Percentiles rank a stretch among this genome's conserved stretches.
phyloP scores from a whole-genome alignment of 2,113 vertebrate genomes.

The Erinaceus europaeus region DNA sequence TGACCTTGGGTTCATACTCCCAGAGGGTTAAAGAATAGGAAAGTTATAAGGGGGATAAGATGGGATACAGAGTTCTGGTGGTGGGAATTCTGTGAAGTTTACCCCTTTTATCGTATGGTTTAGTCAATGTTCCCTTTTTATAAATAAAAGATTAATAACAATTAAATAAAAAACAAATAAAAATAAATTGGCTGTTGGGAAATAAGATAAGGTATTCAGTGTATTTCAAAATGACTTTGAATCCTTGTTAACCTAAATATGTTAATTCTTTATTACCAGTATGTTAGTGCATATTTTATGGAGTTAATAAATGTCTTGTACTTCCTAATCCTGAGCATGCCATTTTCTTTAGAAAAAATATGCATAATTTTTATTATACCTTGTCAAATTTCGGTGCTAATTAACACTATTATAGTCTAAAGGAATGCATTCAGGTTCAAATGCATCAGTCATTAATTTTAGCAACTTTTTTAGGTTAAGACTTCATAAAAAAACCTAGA shows the following conservation, averaged over 20 bases:
- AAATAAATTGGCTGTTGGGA: not conserved
- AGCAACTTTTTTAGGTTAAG: not conserved
- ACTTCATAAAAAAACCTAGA: not conserved
- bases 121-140: too few species aligned
- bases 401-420: not conserved
- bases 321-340: not conserved
- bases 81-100: too few species aligned
- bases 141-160: too few species aligned
- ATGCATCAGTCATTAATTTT: not conserved
- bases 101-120: too few species aligned
- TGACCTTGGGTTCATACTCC: too few species aligned
- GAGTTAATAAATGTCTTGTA: not conserved
- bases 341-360: conserved; percentile 5
- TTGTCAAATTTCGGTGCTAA: not conserved
- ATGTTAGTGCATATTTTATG: not conserved
- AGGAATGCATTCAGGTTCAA: not conserved
- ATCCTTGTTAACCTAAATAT: not conserved
- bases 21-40: too few species aligned
- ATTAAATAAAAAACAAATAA: not conserved
- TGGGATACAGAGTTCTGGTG: too few species aligned
- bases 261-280: not conserved
- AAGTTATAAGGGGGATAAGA: too few species aligned
- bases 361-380: not conserved
- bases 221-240: not conserved
- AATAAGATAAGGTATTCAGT: not conserved